Evolutionary conservation across 2,797 vertebrate species (phyloP), one percentile per base, ranked within the genome.

Genomic region (Xiphorhynchus erythropygius): DNA sequence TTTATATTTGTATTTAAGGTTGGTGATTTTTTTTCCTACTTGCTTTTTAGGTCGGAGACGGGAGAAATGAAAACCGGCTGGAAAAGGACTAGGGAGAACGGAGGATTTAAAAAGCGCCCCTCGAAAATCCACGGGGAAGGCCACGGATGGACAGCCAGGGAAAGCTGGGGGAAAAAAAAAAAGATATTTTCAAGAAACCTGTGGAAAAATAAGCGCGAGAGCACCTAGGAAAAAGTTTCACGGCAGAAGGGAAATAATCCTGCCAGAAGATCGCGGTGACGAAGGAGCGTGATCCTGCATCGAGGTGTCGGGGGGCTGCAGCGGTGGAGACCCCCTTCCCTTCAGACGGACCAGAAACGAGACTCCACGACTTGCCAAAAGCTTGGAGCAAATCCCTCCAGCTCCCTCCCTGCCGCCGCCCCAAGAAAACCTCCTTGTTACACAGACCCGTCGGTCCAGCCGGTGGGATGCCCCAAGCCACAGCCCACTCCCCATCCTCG

Each of bases 91-190:
- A 16, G 1, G 44, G 10, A 59, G 39, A 84, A 22, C 4, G 7
- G 35, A 60, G 10, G 28, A 57, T 25, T 46, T 4, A 30, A 71
- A 90, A 94, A 82, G 10, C 2, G 5, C 3, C 52, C 42, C 23
- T 65, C 46, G 41, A 85, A 96, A 93, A 82, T 49, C 35, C 70
- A 1, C n/a, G 4, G 39, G n/a, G 28, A 92, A 95, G 88, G 74
- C 77, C 85, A 79, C 2, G 62, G 64, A 47, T 0, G 44, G 42
- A 41, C 53, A 50, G 37, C 11, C 37, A 74, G 19, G 23, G 30
- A 69, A 44, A 62, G 19, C 28, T 12, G 47, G 18, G 2, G 19
- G 39, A 14, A 33, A 60, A 35, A 30, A 63, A 25, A 41, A 18
- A 1, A 11, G 0, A 3, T 6, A 5, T 33, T 69, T 89, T 52